These are phyloP conservation scores for Hydractinia echinata DNA, from an alignment of 30 jellyfish, hydroid and myxozoan species.

Conservation along the genomic window DNA sequence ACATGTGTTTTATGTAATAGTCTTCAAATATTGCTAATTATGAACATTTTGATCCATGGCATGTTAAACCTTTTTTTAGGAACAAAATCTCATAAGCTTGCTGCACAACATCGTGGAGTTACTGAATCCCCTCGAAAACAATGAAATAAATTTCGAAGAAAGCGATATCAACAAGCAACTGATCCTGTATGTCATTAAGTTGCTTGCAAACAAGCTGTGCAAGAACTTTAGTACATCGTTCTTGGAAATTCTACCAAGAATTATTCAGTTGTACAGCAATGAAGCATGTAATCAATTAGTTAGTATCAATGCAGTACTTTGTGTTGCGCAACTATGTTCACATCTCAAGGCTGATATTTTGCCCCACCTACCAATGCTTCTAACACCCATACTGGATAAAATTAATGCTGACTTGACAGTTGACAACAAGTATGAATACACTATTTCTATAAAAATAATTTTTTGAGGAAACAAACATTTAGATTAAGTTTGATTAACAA, in stretches of 20 bases:
- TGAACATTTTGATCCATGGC: too few relatives aligned
- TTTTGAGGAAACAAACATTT: too few relatives aligned
- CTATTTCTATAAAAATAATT: too few relatives aligned
- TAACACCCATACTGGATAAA: slow-evolving; percentile 53
- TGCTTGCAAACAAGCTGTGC: slow-evolving; percentile 35
- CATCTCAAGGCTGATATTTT: slow-evolving; percentile 44
- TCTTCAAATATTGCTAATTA: too few relatives aligned
- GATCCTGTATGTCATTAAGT: slow-evolving; percentile 57
- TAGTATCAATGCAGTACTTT: slow-evolving; percentile 66
- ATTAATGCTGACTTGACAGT: slow-evolving; percentile 17
- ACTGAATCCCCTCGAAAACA: not conserved
- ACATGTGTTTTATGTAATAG: too few relatives aligned
- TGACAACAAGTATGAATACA: not conserved
- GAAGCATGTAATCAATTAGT: slow-evolving; percentile 29
- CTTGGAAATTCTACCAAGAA: slow-evolving; percentile 28
- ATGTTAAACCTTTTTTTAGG: too few relatives aligned
- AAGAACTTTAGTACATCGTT: slow-evolving; percentile 28
- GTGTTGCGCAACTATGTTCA: slow-evolving; percentile 56
- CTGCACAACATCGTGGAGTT: too few relatives aligned
- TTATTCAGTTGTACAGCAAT: slow-evolving; percentile 18
- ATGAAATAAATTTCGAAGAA: slow-evolving; percentile 26
- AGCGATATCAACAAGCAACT: slow-evolving; percentile 54
- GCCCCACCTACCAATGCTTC: slow-evolving; percentile 52
- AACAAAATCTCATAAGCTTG: too few relatives aligned
- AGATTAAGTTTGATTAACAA: too few relatives aligned